Conservation (phyloP, 2,888 invertebrate genomes). For the Mesorhabditis sp. region DNA sequence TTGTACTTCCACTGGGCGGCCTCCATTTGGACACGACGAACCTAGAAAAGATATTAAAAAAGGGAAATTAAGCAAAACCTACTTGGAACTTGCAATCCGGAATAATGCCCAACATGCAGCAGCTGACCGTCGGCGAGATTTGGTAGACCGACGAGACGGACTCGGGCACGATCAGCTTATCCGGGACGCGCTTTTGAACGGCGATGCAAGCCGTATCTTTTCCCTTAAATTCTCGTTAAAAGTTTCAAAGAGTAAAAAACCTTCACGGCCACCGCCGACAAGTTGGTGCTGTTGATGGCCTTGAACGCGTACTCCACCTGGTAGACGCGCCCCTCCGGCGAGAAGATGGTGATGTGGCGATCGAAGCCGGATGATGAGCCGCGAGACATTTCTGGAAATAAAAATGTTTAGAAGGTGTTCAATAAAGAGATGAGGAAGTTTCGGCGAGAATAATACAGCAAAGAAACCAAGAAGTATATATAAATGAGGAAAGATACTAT, state of each 20-base stretch:
- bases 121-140: constrained; percentile 81
- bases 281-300: constrained; percentile 94
- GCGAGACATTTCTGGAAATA: constrained; percentile 66
- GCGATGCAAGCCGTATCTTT: constrained; percentile 88
- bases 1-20: constrained; percentile 96
- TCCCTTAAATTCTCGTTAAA: constrained; percentile 67
- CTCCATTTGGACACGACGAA: constrained; percentile 90
- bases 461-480: no score
- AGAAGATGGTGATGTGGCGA: constrained; percentile 98
- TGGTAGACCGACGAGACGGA: constrained; percentile 87
- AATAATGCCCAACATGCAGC: constrained; percentile 94
- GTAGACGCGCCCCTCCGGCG: constrained; percentile 97
- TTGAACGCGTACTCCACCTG: constrained; percentile 99
- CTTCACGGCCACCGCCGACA: constrained; percentile 86
- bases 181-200: constrained; percentile 95
- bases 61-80: constrained; percentile 43
- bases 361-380: constrained; percentile 99
- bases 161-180: constrained; percentile 85
- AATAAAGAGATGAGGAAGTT: no score
- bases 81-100: constrained; percentile 59
- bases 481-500: no score
- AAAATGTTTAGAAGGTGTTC: no score
- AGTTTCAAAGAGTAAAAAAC: not conserved
- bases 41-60: constrained; percentile 94
- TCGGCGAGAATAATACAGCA: no score